These are phyloP conservation scores for Siderastrea radians DNA, from an alignment of 92 coral and sea anemone genomes.

Conservation along the genomic window DNA sequence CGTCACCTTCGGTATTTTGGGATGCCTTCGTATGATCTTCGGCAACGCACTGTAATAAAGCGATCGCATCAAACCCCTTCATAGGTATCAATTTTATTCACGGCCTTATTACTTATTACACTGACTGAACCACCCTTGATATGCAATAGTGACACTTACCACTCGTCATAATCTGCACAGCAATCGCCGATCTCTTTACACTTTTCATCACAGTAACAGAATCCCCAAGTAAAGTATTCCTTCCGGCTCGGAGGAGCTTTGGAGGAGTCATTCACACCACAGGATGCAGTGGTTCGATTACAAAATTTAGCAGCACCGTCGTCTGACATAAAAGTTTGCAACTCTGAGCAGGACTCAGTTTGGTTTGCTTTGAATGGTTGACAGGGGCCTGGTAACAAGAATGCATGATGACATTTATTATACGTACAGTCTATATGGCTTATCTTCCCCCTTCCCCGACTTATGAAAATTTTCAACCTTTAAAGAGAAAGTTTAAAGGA, in stretches of 20 bases:
- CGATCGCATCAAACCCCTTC: too few species aligned
- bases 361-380: neutral
- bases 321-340: neutral
- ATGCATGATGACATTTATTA: too few species aligned
- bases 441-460: too few species aligned
- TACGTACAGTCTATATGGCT: too few species aligned
- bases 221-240: neutral
- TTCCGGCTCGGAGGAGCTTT: neutral
- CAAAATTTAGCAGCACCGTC: neutral
- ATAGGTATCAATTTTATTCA: too few species aligned
- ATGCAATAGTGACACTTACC: neutral
- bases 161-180: neutral
- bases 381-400: slow-evolving; percentile 7
- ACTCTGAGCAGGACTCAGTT: neutral
- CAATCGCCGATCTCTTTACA: slow-evolving; percentile 4
- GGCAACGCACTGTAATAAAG: too few species aligned
- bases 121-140: too few species aligned
- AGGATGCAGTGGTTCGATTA: neutral
- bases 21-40: too few species aligned
- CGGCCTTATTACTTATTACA: too few species aligned
- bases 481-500: too few species aligned
- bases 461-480: too few species aligned
- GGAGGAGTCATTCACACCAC: neutral
- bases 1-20: too few species aligned
- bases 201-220: neutral